These are phyloP conservation scores for Patella ulyssiponensis DNA, from an alignment of 2,888 invertebrate genomes.

Conservation along the genomic window DNA sequence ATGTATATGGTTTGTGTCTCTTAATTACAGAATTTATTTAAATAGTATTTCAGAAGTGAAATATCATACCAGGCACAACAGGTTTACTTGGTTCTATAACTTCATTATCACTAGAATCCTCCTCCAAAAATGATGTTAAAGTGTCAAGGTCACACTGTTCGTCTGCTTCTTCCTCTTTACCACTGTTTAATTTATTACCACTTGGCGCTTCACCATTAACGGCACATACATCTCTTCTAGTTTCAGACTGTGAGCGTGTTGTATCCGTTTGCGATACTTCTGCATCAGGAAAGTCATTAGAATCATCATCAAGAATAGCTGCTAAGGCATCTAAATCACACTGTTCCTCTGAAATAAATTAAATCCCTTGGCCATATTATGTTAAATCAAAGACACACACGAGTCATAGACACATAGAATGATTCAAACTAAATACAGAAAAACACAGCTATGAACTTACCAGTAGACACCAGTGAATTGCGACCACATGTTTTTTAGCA, in stretches of 20 bases:
- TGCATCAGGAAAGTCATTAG: slow-evolving; percentile 16
- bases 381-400: no score
- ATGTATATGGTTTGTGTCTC: no score
- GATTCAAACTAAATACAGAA: no score
- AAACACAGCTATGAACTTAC: no score
- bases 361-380: no score
- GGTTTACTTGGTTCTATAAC: not conserved
- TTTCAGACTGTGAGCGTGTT: not conserved
- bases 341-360: slow-evolving; percentile 29
- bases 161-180: not conserved
- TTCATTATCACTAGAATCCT: slow-evolving; percentile 41
- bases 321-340: slow-evolving; percentile 42
- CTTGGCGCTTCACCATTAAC: not conserved
- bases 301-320: slow-evolving; percentile 38
- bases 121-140: slow-evolving; percentile 46
- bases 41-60: no score
- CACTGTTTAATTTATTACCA: not conserved
- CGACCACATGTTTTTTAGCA: no score
- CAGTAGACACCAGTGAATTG: no score
- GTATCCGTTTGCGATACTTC: no score
- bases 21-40: no score
- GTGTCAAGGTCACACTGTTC: slow-evolving; percentile 38
- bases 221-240: not conserved
- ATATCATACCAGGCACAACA: not conserved
- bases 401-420: no score